Evolutionary conservation across 2,888 invertebrate genomes (phyloP).

Genomic region (Cyclophora albipunctata): DNA sequence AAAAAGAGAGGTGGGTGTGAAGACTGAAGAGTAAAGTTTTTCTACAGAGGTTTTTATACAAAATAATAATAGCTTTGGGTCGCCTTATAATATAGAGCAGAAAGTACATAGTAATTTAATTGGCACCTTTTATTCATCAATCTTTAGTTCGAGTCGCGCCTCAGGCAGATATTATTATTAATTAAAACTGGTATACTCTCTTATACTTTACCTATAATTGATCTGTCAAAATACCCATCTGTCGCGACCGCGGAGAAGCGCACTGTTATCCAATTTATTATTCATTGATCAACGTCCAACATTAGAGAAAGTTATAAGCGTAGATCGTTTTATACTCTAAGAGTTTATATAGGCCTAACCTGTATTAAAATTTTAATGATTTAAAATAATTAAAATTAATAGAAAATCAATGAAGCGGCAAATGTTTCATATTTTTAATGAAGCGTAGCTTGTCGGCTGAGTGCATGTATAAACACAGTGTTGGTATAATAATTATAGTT

Average conservation of each 20-base stretch:
- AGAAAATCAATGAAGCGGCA: slow-evolving; percentile 4
- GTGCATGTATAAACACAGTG: background rate
- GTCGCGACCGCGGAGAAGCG: slow-evolving; percentile 25
- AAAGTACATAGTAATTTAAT: background rate
- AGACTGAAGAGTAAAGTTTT: too few relatives aligned
- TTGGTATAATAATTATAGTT: slow-evolving; percentile 7
- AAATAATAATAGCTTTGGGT: too few relatives aligned
- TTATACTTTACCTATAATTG: slow-evolving; percentile 33
- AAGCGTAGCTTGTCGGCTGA: slow-evolving; percentile 1
- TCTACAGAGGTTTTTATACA: too few relatives aligned
- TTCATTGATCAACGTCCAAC: slow-evolving; percentile 41
- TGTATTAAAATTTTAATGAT: too few relatives aligned
- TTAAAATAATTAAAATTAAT: slow-evolving; percentile 1
- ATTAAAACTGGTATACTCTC: background rate
- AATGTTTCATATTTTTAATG: slow-evolving; percentile 2
- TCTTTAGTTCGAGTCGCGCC: background rate
- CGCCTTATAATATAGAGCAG: too few relatives aligned
- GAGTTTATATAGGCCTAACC: too few relatives aligned
- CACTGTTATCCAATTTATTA: slow-evolving; percentile 39
- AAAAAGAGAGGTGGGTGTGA: too few relatives aligned
- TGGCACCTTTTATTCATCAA: background rate
- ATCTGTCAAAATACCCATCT: slow-evolving; percentile 53
- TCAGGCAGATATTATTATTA: background rate
- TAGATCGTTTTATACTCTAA: too few relatives aligned
- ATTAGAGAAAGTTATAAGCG: slow-evolving; percentile 36